Evolutionary conservation across 2,888 invertebrate genomes (phyloP), one percentile per base, ranked within the genome.

Genomic region (Agrochola macilenta): DNA sequence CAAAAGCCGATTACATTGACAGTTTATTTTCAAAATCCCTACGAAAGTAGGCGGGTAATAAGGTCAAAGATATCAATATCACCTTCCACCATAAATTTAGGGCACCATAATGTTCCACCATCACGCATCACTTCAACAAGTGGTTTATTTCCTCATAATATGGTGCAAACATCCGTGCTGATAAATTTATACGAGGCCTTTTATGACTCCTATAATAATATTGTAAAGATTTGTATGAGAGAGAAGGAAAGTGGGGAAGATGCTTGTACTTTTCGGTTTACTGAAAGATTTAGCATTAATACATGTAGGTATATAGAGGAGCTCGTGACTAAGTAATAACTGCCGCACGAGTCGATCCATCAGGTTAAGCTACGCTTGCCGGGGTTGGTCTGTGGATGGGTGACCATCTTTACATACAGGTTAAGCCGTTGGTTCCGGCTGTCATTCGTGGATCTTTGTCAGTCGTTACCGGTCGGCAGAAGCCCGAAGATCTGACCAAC

Each of bases 91-190:
- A 76, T 71, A 81, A 84, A 88, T 85, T 85, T 64, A 20, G 85
- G 77, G 49, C 71, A 83, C 61, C 49, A 64, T 88, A 88, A 88
- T 83, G 85, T 81, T 74, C 69, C 5, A 73, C 82, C 74, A 87
- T 87, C 88, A 88, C 88, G 88, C 87, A 87, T 87, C 64, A 70
- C 81, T 79, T 89, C 93, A 93, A 93, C 93, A 93, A 93, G 93
- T 93, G 92, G 91, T 86, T 88, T 88, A 90, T 92, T 92, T 89
- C 87, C 88, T 87, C 75, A 87, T 88, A 85, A 87, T 87, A 87
- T 82, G 82, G 87, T 86, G 87, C 86, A 86, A 90, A 88, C 83
- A 85, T 85, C 79, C 83, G 78, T 63, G 72, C 77, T 84, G 76
- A 83, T 85, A 86, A 89, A 89, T 87, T 86, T 86, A 86, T 83